Conservation (phyloP, 1,140 invertebrate species). For the Anoplolepis gracilipes region DNA sequence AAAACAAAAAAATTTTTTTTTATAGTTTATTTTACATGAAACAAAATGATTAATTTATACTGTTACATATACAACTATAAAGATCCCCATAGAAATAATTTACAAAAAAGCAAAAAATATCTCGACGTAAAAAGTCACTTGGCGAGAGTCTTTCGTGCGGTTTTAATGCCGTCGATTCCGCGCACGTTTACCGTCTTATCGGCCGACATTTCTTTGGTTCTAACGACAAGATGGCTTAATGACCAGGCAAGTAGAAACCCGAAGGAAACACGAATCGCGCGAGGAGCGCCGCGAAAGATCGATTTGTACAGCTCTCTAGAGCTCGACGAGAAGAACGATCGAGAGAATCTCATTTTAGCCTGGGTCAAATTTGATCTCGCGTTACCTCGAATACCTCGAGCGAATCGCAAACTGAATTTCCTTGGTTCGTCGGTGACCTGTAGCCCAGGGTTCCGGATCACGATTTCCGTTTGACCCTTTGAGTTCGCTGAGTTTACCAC, state of each 20-base stretch:
- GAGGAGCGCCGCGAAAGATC: not conserved
- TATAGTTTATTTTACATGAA: not conserved
- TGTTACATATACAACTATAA: not conserved
- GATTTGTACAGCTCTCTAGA: slow-evolving; percentile 26
- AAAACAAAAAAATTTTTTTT: not conserved
- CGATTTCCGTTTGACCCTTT: slow-evolving; percentile 17
- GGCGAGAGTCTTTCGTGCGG: not conserved
- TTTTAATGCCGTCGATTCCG: not conserved
- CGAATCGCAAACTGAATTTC: slow-evolving; percentile 70
- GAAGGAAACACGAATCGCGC: not conserved
- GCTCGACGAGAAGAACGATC: slow-evolving; percentile 23
- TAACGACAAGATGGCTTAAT: slow-evolving; percentile 60
- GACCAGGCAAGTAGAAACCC: slow-evolving; percentile 20
- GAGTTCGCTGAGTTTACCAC: slow-evolving; percentile 1
- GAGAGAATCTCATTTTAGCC: slow-evolving; percentile 42
- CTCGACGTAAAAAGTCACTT: not conserved
- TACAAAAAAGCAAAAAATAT: not conserved
- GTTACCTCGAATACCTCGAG: slow-evolving; percentile 26
- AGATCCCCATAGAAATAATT: not conserved
- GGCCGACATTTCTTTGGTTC: slow-evolving; percentile 22
- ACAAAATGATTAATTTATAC: not conserved
- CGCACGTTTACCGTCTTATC: slow-evolving; percentile 3
- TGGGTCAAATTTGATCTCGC: slow-evolving; percentile 63
- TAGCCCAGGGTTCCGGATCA: slow-evolving; percentile 14
- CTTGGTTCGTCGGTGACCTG: slow-evolving; percentile 42